Base-by-base conservation (phyloP, 2,888 invertebrate genomes). In the Synanthedon andrenaeformis region DNA sequence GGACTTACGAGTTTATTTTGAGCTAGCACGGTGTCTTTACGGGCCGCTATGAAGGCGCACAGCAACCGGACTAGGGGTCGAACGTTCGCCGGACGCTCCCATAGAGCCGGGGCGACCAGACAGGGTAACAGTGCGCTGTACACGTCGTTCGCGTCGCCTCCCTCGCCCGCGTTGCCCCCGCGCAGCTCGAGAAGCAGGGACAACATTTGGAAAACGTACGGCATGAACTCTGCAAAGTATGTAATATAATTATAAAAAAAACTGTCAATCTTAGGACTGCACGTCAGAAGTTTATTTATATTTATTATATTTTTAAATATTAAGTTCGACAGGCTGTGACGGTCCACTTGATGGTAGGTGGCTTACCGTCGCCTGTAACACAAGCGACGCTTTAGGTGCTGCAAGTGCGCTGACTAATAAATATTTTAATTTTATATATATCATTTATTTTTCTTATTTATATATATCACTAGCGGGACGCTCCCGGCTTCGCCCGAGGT, bases 121-220 rank as follows among this genome's bases (percentile, higher is more conserved):
- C 95, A 96, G 0, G 97, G 96, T 68, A 99, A 93, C 54, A 99
- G 88, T 3, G 92, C 93, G 86, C 95, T 93, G 87, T 99, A 99
- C 0, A 92, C 94, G 13, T 96, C 94, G 57, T 93, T 89, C 0
- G 92, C 94, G 13, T 96, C 94, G 57, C 93, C 89, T 28, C 89
- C 77, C 3, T 88, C 88, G 5, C 76, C 79, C 1, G 77, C 76
- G 75, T 67, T 14, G 64, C 68, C 52, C 0, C 85, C 82, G 52
- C 93, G 91, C 56, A 94, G 82, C 79, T 98, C 98, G 83, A 99
- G 89, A 55, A 98, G 85, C 17, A 98, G 87, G 0, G 98, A 96
- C 48, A 99, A 86, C 83, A 99, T 93, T 94, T 99, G 99, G 79
- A 99, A 98, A 51, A 98, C 96, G 82, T 99, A 99, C 0, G 99